Conservation (phyloP, 2,888 invertebrate genomes). For the Ophraella communa region DNA sequence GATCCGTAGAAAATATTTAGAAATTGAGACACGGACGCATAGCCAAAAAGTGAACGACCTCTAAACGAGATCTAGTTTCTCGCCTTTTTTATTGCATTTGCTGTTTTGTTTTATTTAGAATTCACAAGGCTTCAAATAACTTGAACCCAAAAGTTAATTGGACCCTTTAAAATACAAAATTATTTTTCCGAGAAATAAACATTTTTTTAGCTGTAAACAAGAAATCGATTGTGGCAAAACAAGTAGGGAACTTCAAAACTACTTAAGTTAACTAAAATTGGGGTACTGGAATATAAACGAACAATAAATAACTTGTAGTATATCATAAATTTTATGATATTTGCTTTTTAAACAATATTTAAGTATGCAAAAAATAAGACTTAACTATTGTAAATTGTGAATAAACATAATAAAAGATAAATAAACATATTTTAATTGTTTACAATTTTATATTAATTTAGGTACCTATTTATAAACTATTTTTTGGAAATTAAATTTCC, state of each 20-base stretch:
- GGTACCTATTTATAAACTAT: no score
- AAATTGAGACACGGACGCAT: constrained; percentile 1
- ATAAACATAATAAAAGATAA: no score
- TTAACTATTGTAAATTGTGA: no score
- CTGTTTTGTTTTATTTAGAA: constrained; percentile 21
- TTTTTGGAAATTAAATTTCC: no score
- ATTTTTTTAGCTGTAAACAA: background rate
- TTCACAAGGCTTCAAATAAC: constrained; percentile 8
- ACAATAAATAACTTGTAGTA: background rate
- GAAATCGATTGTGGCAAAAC: constrained; percentile 5
- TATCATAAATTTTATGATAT: background rate
- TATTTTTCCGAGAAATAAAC: background rate
- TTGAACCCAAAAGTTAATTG: constrained; percentile 14
- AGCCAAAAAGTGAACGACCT: constrained; percentile 17
- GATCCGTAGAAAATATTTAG: constrained; percentile 3
- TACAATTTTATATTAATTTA: no score
- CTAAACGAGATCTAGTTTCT: constrained; percentile 18
- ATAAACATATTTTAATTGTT: no score
- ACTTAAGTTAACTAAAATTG: background rate
- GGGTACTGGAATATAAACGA: background rate
- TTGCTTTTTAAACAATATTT: background rate
- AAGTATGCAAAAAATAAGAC: no score
- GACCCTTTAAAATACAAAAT: background rate
- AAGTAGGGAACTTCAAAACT: background rate
- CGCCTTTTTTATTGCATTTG: constrained; percentile 15